phyloP scores from a whole-genome alignment of 2,113 vertebrate genomes.

The Stegastes partitus region DNA sequence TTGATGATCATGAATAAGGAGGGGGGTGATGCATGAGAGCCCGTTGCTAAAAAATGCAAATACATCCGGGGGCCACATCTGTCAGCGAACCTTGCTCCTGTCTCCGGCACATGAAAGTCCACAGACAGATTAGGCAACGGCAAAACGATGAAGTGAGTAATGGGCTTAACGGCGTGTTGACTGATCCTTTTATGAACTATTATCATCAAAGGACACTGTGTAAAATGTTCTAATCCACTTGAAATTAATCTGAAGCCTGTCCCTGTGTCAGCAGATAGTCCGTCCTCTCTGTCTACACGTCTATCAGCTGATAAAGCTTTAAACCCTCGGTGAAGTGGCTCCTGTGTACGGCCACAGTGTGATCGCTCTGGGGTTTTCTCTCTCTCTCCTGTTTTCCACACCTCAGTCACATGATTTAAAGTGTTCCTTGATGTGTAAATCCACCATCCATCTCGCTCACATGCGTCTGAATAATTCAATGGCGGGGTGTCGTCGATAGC shows the following conservation, averaged over 20 bases:
- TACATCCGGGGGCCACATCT: conserved; percentile 8
- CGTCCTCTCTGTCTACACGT: conserved; percentile 7
- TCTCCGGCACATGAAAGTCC: conserved; percentile 43
- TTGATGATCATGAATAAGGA: conserved; percentile 47
- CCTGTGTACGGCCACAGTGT: neutral
- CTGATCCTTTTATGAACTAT: conserved; percentile 66
- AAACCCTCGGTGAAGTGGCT: conserved; percentile 11
- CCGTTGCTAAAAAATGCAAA: conserved; percentile 50
- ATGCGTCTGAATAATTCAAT: conserved; percentile 67
- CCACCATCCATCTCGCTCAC: conserved; percentile 40
- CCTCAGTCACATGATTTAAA: conserved; percentile 44
- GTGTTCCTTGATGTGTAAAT: conserved; percentile 68
- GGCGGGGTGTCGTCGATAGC: conserved; percentile 44
- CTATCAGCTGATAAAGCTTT: conserved; percentile 50
- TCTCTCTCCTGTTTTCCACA: conserved; percentile 39
- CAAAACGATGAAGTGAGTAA: conserved; percentile 54
- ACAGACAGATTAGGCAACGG: conserved; percentile 40
- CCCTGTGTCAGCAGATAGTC: conserved; percentile 47
- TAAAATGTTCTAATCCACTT: conserved; percentile 67
- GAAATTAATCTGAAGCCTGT: conserved; percentile 54
- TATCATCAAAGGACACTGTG: conserved; percentile 60
- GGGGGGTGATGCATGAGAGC: conserved; percentile 23
- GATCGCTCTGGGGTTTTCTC: conserved; percentile 2
- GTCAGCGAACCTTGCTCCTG: conserved; percentile 38
- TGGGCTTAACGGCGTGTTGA: conserved; percentile 57